Base-by-base conservation (phyloP, 2,888 invertebrate genomes). In the Gastrophysa polygoni region DNA sequence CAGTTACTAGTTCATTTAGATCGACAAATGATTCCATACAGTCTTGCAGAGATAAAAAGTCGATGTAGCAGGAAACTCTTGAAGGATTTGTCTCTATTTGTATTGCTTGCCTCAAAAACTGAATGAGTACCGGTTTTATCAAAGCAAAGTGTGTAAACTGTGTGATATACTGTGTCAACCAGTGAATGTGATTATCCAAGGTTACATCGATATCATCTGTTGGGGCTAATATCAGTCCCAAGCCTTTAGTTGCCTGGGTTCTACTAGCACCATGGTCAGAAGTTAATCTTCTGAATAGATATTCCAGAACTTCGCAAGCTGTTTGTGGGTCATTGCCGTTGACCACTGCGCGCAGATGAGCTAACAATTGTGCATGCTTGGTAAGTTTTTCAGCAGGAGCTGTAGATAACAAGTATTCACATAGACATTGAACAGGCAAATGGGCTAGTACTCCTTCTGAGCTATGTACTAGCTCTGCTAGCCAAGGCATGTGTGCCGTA, bases 401-500 rank as follows among this genome's bases (percentile, higher is more conserved):
- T 68, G 90, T 88, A 34, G 87, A 86, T 1, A 96, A 86, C 51
- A 98, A 85, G 83, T 97, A 97, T 83, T 98, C 98, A 83, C 98
- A 98, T 51, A 98, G 86, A 78, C 97, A 98, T 77, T 97, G 97
- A n/a, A 98, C 96, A 0, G 98, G 98, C 17, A 98, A 83, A 71
- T 96, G 93, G 75, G 93, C 91, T 68, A 84, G 82, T 16, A 93
- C 92, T 0, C 93, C 92, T 76, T 96, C 96, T 69, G 93, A 94
- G 72, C 92, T 94, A 73, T 96, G 91, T 11, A 98, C 93, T 63
- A 98, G 84, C 79, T 96, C 95, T 7, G 96, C 95, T 65, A 98
- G 83, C 98, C 98, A 98, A 2, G 97, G 96, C 95, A 97, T 96
- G 43, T 96, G 95, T 70, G 95, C 92, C 0, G 93, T 90, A 51